Base-by-base conservation (phyloP, 1,140 invertebrate species). In the Drosophila ambigua region DNA sequence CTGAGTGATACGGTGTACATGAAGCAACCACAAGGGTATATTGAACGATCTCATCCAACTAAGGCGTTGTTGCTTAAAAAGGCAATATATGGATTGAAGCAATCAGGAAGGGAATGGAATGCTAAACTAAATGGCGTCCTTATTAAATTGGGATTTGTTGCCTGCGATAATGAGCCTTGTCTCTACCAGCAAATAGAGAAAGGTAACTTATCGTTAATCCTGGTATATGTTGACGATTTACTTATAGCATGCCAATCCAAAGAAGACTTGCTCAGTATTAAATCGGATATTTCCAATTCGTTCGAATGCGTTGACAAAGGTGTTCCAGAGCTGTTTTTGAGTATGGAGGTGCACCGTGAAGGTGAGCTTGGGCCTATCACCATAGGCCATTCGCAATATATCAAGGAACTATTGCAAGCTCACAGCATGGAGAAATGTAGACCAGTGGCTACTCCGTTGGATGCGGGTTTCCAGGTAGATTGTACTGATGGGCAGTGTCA, bases 71-170 rank as follows among this genome's bases (percentile, higher is more conserved):
- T 53, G 24, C 20, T 44, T 4, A 51, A 61, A 15, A 61, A 51
- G 39, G 35, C 48, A n/a, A 61, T 61, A 26, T 61, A 61, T 26
- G 59, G 59, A 2, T 16, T 61, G n/a, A 43, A 44, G 24, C 49
- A 45, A n/a, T 50, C 49, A 28, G 39, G 49, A 52, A 51, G 49
- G 24, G 44, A 55, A 9, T 64, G 61, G 50, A 63, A 63, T 35
- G 16, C 8, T 2, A 63, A 45, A 6, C 41, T 46, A 8, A 50
- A 53, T 53, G 24, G 50, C 24, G 50, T 54, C 0, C 20, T 46
- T 4, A 44, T 5, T 44, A 15, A 7, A 2, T 15, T 44, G 16
- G 16, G 16, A 16, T 16, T 44, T 44, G 11, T 44, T 44, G 11
- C 43, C 7, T 44, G 43, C 13, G 43, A 44, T 16, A 16, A 16